Percentiles rank a stretch among this genome's conserved stretches.
Evolutionary conservation across 2,888 invertebrate genomes (phyloP).

Genomic region (Tanytarsus gracilentus): DNA sequence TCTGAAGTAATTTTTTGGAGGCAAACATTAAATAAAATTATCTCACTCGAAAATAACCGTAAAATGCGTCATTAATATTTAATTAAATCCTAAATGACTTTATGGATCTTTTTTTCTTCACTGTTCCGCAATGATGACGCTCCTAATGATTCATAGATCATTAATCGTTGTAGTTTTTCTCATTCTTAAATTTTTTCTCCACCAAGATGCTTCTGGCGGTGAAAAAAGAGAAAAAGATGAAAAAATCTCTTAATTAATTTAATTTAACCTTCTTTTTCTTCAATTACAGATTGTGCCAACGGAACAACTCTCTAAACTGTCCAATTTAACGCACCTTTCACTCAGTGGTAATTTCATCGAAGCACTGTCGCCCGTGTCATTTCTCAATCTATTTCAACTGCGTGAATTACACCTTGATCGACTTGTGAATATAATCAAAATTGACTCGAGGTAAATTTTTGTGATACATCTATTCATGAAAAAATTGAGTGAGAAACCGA

Average conservation of each 20-base stretch:
- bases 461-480: background rate
- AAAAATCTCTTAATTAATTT: background rate
- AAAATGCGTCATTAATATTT: conserved; percentile 13
- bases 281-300: conserved; percentile 54
- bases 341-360: conserved; percentile 71
- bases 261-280: background rate
- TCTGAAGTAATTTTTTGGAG: background rate
- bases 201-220: background rate
- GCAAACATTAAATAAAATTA: too few species aligned
- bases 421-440: conserved; percentile 55
- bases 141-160: conserved; percentile 18
- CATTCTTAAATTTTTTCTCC: background rate
- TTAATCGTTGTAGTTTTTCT: background rate
- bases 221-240: background rate
- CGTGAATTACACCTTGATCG: conserved; percentile 63
- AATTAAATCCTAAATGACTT: conserved; percentile 18
- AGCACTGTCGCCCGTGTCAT: conserved; percentile 64
- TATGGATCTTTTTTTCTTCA: too few species aligned
- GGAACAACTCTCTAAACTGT: conserved; percentile 63
- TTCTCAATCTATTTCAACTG: conserved; percentile 74
- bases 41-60: background rate
- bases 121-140: conserved; percentile 8
- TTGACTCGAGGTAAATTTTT: conserved; percentile 51
- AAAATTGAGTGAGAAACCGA: background rate
- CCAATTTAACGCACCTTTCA: conserved; percentile 64